Percentiles rank a stretch among this genome's conserved stretches.
Evolutionary conservation across 2,113 vertebrate species (phyloP).

Genomic region (Pitta sordida): DNA sequence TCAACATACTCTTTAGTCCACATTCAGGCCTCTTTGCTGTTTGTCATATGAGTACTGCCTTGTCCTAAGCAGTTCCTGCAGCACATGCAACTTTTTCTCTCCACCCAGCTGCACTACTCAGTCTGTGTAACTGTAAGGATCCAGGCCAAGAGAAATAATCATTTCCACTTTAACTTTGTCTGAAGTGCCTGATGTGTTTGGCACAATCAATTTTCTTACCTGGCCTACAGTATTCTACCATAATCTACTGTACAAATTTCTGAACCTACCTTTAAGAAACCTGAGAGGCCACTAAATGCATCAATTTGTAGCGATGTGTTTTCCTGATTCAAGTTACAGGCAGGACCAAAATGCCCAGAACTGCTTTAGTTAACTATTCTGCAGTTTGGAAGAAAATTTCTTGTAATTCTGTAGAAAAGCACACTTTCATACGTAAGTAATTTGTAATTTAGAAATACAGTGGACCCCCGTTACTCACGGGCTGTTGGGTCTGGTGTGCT

Average conservation of each 20-base stretch:
- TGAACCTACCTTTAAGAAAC: background rate
- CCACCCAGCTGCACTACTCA: background rate
- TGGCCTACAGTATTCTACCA: background rate
- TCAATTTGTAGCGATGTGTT: rapidly evolving
- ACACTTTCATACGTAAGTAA: rapidly evolving
- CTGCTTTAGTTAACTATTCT: background rate
- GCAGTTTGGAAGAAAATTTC: background rate
- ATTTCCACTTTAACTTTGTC: background rate
- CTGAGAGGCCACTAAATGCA: background rate
- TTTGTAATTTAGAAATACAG: background rate
- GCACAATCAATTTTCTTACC: background rate
- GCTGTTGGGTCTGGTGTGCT: no score
- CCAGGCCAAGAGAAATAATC: background rate
- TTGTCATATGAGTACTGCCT: background rate
- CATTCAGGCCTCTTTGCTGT: background rate
- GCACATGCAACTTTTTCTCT: background rate
- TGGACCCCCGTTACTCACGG: no score
- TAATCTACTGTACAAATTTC: background rate
- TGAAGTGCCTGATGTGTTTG: rapidly evolving
- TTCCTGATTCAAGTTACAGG: background rate
- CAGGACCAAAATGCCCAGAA: background rate
- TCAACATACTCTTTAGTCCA: background rate
- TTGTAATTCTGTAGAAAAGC: background rate
- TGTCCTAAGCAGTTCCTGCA: background rate
- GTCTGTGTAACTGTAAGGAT: background rate